These are phyloP conservation scores for Oscheius sp. DNA, from an alignment of 2,888 invertebrate species.

Conservation along the genomic window DNA sequence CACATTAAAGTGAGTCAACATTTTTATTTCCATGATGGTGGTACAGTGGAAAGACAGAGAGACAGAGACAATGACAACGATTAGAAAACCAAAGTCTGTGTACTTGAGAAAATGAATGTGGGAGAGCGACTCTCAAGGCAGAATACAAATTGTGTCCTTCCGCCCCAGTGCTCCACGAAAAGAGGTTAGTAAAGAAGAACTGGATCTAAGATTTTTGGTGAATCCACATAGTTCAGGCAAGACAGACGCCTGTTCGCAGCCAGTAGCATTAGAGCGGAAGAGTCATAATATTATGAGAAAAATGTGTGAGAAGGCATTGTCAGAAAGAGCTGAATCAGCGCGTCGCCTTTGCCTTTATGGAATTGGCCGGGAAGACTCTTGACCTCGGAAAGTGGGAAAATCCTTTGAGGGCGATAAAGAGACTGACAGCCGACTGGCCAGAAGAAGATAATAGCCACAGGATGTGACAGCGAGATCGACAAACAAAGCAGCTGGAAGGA, in stretches of 20 bases:
- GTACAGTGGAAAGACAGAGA: background rate
- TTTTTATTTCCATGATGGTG: background rate
- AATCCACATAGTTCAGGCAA: no score
- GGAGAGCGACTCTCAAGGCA: no score
- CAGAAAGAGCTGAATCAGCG: background rate
- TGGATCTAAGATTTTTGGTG: no score
- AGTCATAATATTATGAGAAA: conserved; percentile 2
- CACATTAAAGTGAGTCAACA: no score
- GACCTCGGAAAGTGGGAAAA: conserved; percentile 10
- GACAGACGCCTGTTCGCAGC: background rate
- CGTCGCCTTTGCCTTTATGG: background rate
- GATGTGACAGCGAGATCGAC: conserved; percentile 31
- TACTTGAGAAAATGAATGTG: no score
- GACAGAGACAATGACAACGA: no score
- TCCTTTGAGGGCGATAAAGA: conserved; percentile 15
- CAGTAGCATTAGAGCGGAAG: background rate
- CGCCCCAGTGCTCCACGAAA: no score
- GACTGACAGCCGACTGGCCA: background rate
- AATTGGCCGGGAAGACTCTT: background rate
- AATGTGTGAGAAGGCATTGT: background rate
- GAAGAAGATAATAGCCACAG: conserved; percentile 23
- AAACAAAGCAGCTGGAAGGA: conserved; percentile 29
- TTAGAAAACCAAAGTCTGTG: no score
- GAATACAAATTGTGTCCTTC: no score
- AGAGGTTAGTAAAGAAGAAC: no score